phyloP scores from a whole-genome alignment of 2,888 invertebrate species.

The Drosophila tanythrix region DNA sequence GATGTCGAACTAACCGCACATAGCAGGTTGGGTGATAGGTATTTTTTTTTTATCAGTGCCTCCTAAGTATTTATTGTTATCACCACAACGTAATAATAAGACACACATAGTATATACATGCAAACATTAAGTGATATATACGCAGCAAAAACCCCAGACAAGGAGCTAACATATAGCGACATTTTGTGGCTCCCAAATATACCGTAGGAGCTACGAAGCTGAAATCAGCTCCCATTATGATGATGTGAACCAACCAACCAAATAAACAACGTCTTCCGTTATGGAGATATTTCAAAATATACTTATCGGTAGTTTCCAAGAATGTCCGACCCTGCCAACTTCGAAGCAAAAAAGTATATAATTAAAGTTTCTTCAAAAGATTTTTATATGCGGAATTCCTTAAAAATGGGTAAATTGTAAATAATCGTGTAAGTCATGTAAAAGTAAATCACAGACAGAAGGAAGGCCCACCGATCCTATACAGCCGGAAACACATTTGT shows the following conservation, averaged over 20 bases:
- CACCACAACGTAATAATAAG: neutral
- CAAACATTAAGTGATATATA: neutral
- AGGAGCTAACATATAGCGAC: neutral
- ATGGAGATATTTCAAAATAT: neutral
- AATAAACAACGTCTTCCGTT: neutral
- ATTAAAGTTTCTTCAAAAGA: neutral
- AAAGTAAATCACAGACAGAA: neutral
- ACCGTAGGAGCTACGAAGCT: neutral
- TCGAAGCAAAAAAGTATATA: neutral
- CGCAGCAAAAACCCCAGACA: neutral
- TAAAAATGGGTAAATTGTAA: neutral
- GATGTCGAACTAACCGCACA: neutral
- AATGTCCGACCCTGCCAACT: neutral
- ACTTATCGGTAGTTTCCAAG: neutral
- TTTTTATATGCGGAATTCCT: neutral
- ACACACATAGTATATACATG: neutral
- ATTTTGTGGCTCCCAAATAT: neutral
- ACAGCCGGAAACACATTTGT: neutral
- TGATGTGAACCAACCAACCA: neutral
- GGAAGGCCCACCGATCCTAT: too few species aligned
- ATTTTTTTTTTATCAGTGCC: neutral
- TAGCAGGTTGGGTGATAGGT: neutral
- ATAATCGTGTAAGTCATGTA: neutral
- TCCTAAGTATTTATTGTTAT: neutral
- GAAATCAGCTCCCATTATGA: neutral